These are phyloP conservation scores for Nyctereutes procyonoides DNA, from an alignment of 2,113 vertebrate genomes.

Conservation along the genomic window DNA sequence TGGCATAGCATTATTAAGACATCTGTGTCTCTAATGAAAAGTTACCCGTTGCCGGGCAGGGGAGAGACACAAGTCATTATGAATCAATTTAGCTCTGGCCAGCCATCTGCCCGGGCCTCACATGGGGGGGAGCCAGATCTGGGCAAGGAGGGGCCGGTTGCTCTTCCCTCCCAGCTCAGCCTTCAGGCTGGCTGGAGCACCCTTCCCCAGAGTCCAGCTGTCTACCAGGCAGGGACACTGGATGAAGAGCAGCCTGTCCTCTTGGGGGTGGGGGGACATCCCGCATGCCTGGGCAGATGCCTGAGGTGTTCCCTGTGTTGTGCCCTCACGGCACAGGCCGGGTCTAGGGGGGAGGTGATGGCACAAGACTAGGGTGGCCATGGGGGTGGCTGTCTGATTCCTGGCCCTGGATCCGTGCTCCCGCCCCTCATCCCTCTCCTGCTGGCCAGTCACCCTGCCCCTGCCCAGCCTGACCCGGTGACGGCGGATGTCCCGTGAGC, in stretches of 20 bases:
- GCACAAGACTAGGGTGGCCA: not conserved
- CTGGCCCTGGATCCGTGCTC: fast-evolving
- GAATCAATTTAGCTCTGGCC: slow-evolving; percentile 84
- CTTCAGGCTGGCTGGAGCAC: not conserved
- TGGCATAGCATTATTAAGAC: slow-evolving; percentile 82
- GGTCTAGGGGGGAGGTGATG: not conserved
- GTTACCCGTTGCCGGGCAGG: slow-evolving; percentile 80
- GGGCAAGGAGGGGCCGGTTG: not conserved
- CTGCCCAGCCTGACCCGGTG: slow-evolving; percentile 56
- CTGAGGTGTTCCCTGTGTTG: not conserved
- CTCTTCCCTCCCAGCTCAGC: not conserved
- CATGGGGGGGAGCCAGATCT: not conserved
- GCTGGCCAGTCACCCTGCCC: slow-evolving; percentile 24
- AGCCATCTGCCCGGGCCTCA: slow-evolving; percentile 79
- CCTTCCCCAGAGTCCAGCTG: not conserved
- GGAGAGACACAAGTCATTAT: slow-evolving; percentile 86
- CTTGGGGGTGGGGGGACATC: not conserved
- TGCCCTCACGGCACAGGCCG: not conserved
- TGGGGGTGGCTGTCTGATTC: not conserved
- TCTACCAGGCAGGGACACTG: not conserved
- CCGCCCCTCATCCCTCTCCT: not conserved
- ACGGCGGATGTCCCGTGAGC: slow-evolving; percentile 62
- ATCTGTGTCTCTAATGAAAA: slow-evolving; percentile 86
- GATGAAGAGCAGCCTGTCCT: too few relatives aligned
- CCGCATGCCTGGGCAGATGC: not conserved